Conservation (phyloP, 1,140 invertebrate genomes). For the Nephotettix cincticeps region DNA sequence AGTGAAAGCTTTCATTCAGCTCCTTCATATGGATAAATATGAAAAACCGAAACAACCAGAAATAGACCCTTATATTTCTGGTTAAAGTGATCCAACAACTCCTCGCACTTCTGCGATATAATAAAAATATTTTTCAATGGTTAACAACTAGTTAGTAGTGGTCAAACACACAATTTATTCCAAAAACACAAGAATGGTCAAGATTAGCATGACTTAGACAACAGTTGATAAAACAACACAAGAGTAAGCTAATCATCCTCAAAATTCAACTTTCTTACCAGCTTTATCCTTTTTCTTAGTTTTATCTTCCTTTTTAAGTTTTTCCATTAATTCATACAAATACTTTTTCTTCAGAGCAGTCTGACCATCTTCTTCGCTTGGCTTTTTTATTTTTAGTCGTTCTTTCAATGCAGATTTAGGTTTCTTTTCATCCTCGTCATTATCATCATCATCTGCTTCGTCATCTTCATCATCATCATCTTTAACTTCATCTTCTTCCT, state of each 20-base stretch:
- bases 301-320: constrained; percentile 13
- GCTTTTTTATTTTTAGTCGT: constrained; percentile 13
- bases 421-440: constrained; percentile 23
- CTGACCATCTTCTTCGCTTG: background rate
- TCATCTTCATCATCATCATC: constrained; percentile 31
- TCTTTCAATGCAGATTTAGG: background rate
- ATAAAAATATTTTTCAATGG: too few species aligned
- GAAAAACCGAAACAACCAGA: too few species aligned
- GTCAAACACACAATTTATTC: too few species aligned
- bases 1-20: too few species aligned
- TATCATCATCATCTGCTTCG: constrained; percentile 3
- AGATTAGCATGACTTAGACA: too few species aligned
- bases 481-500: constrained; percentile 42
- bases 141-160: too few species aligned
- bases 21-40: too few species aligned
- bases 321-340: background rate
- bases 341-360: background rate
- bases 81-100: too few species aligned
- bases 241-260: constrained; percentile 33
- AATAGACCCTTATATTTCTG: too few species aligned
- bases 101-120: too few species aligned
- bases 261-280: constrained; percentile 11
- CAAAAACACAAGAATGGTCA: too few species aligned
- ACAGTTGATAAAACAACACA: background rate
- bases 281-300: background rate